These are phyloP conservation scores for Poicephalus gulielmi DNA, from an alignment of 2,113 vertebrate species.

Conservation along the genomic window DNA sequence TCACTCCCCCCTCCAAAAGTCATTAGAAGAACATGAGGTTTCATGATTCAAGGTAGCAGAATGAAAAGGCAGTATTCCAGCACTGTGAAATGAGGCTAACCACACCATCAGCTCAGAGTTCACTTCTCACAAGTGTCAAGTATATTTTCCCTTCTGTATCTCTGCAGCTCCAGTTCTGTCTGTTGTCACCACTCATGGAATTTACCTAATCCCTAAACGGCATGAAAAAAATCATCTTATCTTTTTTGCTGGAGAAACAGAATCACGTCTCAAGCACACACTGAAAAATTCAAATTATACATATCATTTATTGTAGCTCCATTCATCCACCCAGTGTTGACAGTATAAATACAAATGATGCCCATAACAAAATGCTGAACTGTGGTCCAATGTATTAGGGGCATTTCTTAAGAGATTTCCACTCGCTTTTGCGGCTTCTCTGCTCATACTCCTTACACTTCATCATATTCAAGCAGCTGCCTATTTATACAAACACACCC, in stretches of 20 bases:
- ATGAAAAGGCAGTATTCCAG: slow-evolving; percentile 39
- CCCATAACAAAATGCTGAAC: slow-evolving; percentile 14
- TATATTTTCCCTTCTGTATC: background rate
- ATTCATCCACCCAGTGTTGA: background rate
- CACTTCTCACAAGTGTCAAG: slow-evolving; percentile 22
- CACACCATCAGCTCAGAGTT: background rate
- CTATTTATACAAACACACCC: slow-evolving; percentile 2
- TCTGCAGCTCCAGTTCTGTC: slow-evolving; percentile 29
- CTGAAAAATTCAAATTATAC: slow-evolving; percentile 3
- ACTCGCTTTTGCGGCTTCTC: background rate
- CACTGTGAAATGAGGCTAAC: slow-evolving; percentile 9
- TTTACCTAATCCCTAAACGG: slow-evolving; percentile 49
- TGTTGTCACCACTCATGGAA: slow-evolving; percentile 51
- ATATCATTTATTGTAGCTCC: background rate
- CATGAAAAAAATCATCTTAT: background rate
- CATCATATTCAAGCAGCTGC: background rate
- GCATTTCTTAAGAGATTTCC: slow-evolving; percentile 19
- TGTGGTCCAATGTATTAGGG: background rate
- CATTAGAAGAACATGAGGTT: background rate
- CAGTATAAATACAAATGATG: slow-evolving; percentile 11
- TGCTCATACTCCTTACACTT: background rate
- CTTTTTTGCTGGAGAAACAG: slow-evolving; percentile 28
- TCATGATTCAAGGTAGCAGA: slow-evolving; percentile 22
- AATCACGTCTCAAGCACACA: background rate
- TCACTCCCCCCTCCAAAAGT: background rate